Base-by-base conservation (phyloP, 30 jellyfish, hydroid and myxozoan genomes). In the Phacellophora camtschatica region DNA sequence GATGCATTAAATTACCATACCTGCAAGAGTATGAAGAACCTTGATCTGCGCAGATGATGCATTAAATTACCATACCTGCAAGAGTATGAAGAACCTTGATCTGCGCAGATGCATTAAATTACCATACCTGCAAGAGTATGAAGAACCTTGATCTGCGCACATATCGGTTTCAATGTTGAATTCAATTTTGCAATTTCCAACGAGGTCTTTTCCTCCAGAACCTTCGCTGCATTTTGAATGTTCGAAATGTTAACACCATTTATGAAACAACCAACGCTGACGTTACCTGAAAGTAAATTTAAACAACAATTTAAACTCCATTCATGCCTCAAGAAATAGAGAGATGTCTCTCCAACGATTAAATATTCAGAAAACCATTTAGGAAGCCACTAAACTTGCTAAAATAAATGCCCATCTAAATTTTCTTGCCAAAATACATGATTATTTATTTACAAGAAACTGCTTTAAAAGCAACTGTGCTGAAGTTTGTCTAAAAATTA, bases 101-200 rank as follows among this genome's bases (percentile, higher is more conserved):
- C 22, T 82, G 43, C 22, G 53, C 59, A 67, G 16, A 46, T 27
- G 56, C 33, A 29, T n/a, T 11, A 9, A 41, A n/a, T n/a, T n/a
- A n/a, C n/a, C 87, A 3, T 24, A 88, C 97, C 85, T 61, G 85
- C 48, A 9, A 78, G 23, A 46, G 32, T 18, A 46, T 72, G 51
- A 7, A 89, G 66, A 0, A 59, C 77, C 33, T 53, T 55, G 36
- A 70, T 46, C 22, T 82, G 43, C 22, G 53, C 59, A 67, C 93
- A 83, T 10, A 79, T 41, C 0, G 89, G 76, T 23, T 27, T 0
- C 0, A 64, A 23, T 9, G 96, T 16, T 11, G 54, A 37, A 25
- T 65, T 49, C 42, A 85, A 41, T 2, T 16, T 2, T 19, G 50
- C 34, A 18, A 85, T 53, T 25, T 27, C 48, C 2, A 64, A 34